Percentiles rank a stretch among this genome's conserved stretches.
Conservation (phyloP, 1,140 invertebrate species). For the Plutomurus gul region DNA sequence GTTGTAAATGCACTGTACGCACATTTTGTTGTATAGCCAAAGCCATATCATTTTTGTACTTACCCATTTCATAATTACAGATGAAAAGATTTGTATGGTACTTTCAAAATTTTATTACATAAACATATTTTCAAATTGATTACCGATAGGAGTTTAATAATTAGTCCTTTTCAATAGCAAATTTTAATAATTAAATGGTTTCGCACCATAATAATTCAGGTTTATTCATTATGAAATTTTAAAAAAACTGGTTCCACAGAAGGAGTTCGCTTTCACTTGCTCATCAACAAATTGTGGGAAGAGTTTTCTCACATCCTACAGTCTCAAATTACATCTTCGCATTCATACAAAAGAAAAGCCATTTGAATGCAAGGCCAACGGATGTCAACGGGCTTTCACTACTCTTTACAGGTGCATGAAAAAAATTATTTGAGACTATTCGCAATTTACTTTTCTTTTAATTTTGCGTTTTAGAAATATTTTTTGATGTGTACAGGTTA, state of each 20-base stretch:
- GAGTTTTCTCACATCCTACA: slow-evolving; percentile 90
- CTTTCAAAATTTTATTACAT: no score
- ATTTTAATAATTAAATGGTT: no score
- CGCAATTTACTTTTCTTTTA: not conserved
- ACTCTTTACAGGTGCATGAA: slow-evolving; percentile 75
- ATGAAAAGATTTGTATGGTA: no score
- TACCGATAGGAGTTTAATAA: no score
- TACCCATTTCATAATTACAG: no score
- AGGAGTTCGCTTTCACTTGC: slow-evolving; percentile 93
- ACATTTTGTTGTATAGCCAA: no score
- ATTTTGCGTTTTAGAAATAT: not conserved
- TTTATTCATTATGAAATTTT: slow-evolving; percentile 44
- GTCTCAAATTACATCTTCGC: slow-evolving; percentile 75
- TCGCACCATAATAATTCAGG: no score
- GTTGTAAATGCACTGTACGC: no score
- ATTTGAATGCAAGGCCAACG: slow-evolving; percentile 61
- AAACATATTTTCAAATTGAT: no score
- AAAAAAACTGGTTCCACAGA: slow-evolving; percentile 71
- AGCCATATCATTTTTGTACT: no score
- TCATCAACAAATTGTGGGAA: slow-evolving; percentile 84
- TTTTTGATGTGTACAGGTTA: no score
- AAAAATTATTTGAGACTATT: not conserved
- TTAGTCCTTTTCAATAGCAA: no score
- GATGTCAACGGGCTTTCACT: slow-evolving; percentile 92
- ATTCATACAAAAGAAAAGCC: slow-evolving; percentile 79